phyloP scores from a whole-genome alignment of 2,113 vertebrate species.

The Gasterosteus aculeatus region DNA sequence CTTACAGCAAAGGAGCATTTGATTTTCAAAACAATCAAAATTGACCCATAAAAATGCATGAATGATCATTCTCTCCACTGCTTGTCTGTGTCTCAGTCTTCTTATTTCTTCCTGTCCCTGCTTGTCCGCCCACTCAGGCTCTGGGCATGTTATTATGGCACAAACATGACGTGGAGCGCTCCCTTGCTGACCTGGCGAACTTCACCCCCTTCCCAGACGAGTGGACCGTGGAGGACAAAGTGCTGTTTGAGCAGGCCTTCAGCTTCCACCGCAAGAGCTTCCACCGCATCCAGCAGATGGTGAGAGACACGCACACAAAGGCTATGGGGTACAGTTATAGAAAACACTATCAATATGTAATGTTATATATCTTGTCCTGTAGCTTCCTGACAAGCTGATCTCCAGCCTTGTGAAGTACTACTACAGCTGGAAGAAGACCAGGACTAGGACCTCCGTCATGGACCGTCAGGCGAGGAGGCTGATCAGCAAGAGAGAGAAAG shows the following conservation, averaged over 20 bases:
- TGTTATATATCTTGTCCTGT: background rate
- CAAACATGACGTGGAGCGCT: conserved; percentile 98
- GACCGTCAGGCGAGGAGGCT: conserved; percentile 90
- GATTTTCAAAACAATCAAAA: background rate
- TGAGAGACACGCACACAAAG: conserved; percentile 66
- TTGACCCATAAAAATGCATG: background rate
- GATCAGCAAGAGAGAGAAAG: conserved; percentile 88
- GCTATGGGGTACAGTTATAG: background rate
- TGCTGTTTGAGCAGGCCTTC: conserved; percentile 98
- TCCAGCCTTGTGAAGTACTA: conserved; percentile 93
- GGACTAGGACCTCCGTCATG: conserved; percentile 92
- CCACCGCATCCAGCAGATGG: conserved; percentile 99
- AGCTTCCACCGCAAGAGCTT: conserved; percentile 99
- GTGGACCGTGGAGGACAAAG: conserved; percentile 99
- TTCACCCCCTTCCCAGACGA: conserved; percentile 99
- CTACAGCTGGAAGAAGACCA: conserved; percentile 94
- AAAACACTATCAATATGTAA: background rate
- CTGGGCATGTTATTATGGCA: conserved; percentile 99
- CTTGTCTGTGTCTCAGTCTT: background rate
- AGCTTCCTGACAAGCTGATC: conserved; percentile 91
- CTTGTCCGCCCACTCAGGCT: conserved; percentile 80
- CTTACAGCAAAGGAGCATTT: background rate
- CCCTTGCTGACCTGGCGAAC: conserved; percentile 96
- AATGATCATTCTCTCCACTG: background rate
- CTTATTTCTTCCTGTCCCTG: background rate